phyloP scores from a whole-genome alignment of 2,797 vertebrate genomes.

The Smutsia gigantea region DNA sequence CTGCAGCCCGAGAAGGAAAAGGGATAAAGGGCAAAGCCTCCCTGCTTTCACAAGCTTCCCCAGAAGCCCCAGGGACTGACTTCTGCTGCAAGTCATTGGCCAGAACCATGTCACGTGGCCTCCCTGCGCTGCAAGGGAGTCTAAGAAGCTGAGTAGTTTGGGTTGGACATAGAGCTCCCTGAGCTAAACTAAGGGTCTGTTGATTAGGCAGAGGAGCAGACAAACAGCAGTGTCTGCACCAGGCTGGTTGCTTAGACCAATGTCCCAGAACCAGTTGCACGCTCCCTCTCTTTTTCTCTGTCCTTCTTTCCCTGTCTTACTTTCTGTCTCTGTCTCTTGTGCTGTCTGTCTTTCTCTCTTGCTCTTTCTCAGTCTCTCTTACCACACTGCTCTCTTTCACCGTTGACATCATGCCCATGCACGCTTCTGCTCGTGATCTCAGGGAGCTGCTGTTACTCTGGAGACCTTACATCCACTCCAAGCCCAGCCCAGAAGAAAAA shows the following conservation, averaged over 20 bases:
- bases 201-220: neutral
- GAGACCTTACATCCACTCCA: neutral
- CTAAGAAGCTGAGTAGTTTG: neutral
- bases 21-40: neutral
- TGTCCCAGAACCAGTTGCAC: neutral
- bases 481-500: neutral
- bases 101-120: neutral
- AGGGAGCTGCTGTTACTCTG: neutral
- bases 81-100: neutral
- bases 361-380: neutral
- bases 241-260: neutral
- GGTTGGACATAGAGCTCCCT: neutral
- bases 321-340: neutral
- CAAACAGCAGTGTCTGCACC: neutral
- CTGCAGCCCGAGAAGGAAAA: neutral
- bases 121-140: neutral
- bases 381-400: neutral
- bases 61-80: neutral
- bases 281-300: too few relatives aligned
- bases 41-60: neutral
- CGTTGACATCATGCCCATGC: neutral
- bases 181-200: neutral
- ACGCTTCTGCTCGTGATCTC: neutral
- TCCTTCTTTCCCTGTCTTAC: neutral
- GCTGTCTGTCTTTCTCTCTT: too few relatives aligned